Percentiles rank a stretch among this genome's conserved stretches.
Conservation (phyloP, 2,113 vertebrate species). For the Saccopteryx bilineata region DNA sequence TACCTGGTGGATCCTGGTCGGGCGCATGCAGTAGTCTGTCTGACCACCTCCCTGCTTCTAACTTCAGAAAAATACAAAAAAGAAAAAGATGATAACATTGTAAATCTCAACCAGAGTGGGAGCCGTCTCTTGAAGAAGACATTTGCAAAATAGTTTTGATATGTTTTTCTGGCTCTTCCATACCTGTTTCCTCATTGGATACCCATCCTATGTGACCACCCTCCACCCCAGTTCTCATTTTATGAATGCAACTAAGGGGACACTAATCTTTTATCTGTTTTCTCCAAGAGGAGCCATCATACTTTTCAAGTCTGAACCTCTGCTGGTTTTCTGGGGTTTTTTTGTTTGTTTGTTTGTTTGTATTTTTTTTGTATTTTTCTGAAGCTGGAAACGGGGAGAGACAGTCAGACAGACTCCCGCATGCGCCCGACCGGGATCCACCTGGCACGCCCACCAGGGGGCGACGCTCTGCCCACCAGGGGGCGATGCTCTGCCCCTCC, state of each 20-base stretch:
- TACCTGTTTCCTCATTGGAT: background rate
- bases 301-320: background rate
- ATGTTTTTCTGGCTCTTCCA: background rate
- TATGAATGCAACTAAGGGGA: rapidly evolving
- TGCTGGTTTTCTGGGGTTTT: background rate
- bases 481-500: no score
- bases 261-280: background rate
- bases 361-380: no score
- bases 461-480: no score
- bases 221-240: background rate
- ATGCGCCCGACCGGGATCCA: no score
- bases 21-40: no score
- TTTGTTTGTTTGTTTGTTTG: background rate
- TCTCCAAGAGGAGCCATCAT: background rate
- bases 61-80: no score
- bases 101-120: background rate
- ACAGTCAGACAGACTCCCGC: no score
- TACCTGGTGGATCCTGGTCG: no score
- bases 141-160: background rate
- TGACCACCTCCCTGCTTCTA: no score
- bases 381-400: no score
- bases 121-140: background rate
- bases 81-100: background rate
- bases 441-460: no score
- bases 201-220: background rate